Base-by-base conservation (phyloP, 2,797 vertebrate genomes). In the Myotis daubentonii region DNA sequence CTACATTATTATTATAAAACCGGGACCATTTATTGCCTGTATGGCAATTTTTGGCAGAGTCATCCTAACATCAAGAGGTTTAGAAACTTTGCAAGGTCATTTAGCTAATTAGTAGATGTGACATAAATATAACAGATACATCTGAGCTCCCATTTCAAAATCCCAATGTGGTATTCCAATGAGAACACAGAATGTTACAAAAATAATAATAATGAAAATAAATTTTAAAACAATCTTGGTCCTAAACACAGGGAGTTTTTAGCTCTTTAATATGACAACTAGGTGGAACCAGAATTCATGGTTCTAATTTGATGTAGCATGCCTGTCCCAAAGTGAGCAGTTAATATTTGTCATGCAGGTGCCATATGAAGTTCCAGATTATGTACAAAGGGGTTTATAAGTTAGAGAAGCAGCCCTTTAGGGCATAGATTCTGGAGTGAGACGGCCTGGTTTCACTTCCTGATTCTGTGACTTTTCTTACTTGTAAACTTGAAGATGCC, bases 71-170 rank as follows among this genome's bases (percentile, higher is more conserved):
- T 86, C 16, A 74, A 90, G 60, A 82, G 4, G 0, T 72, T 94
- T 55, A 82, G 81, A 95, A 88, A 71, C 22, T 89, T 90, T 11
- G 25, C 33, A 51, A 62, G 19, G 19, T 41, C 13, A 33, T 38
- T 8, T 5, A 83, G 36, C 44, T 93, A 70, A 74, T 79, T 89
- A 89, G 51, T 85, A 95, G 20, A 16, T 82, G n/a, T 90, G 51
- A n/a, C 30, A 82, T 70, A 81, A 87, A 75, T 79, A 9, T 41
- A 90, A 53, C 1, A 86, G 41, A 62, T 19, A 83, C 17, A 91
- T 68, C 22, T 53, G 38, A 89, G 20, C 70, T 80, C 38, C 17
- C 19, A 49, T 66, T 25, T 86, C 28, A 23, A 75, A 96, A 60
- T 82, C 8, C 30, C 7, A 93, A 15, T 10, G 51, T 87, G 57